Percentiles rank a stretch among this genome's conserved stretches.
phyloP scores from a whole-genome alignment of 2,113 vertebrate genomes.

The Gavialis gangeticus region DNA sequence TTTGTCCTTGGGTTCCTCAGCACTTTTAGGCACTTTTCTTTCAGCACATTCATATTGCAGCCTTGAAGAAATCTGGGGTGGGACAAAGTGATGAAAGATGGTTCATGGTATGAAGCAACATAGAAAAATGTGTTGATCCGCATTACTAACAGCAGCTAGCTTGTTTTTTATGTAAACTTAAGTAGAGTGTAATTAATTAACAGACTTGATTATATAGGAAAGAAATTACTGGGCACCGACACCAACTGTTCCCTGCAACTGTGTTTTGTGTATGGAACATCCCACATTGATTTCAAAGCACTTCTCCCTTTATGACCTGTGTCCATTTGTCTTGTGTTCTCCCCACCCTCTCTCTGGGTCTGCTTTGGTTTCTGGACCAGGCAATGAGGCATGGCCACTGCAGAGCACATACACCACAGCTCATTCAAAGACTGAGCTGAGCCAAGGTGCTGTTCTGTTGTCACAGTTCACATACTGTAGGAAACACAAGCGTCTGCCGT shows the following conservation, averaged over 20 bases:
- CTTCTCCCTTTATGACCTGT: background rate
- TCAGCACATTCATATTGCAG: background rate
- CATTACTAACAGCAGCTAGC: background rate
- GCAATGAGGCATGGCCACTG: background rate
- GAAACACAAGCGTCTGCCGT: too few relatives aligned
- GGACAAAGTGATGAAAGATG: background rate
- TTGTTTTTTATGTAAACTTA: too few relatives aligned
- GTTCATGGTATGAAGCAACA: background rate
- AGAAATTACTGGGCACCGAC: background rate
- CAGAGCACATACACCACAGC: background rate
- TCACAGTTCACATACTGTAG: too few relatives aligned
- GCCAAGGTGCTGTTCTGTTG: too few relatives aligned
- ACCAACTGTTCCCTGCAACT: background rate
- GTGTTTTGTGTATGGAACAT: background rate
- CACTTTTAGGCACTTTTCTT: too few relatives aligned
- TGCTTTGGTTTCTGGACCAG: background rate
- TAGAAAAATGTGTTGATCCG: background rate
- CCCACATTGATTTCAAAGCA: background rate
- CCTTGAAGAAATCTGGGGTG: background rate
- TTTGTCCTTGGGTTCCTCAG: background rate
- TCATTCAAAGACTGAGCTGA: too few relatives aligned
- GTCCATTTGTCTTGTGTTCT: background rate
- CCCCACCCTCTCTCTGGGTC: too few relatives aligned
- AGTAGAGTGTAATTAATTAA: background rate
- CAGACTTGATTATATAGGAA: background rate